phyloP scores from a whole-genome alignment of 2,113 vertebrate species.

The Amazona guildingii region DNA sequence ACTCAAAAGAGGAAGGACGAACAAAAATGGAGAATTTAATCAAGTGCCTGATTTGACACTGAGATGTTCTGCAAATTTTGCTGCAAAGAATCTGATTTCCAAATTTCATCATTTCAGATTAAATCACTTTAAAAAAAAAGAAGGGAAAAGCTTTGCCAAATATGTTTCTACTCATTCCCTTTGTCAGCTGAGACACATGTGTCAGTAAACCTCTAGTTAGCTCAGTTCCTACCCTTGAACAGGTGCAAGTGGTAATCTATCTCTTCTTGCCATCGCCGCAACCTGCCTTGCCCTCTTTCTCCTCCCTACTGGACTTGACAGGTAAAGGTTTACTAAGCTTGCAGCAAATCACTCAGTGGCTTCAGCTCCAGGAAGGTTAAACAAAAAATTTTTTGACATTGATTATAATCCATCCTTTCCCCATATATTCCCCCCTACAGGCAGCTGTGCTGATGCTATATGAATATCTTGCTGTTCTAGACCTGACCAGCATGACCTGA shows the following conservation, averaged over 20 bases:
- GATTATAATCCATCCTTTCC: not conserved
- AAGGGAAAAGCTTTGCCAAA: not conserved
- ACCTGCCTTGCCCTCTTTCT: not conserved
- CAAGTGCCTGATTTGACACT: not conserved
- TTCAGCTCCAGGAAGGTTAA: not conserved
- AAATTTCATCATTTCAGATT: not conserved
- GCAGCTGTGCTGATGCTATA: not conserved
- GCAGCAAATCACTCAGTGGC: not conserved
- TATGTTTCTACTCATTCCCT: not conserved
- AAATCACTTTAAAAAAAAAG: not conserved
- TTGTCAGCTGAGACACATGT: not conserved
- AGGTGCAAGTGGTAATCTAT: not conserved
- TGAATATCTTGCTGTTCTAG: not conserved
- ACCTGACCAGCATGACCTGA: not conserved
- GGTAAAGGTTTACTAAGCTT: not conserved
- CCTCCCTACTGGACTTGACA: not conserved
- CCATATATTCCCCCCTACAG: not conserved
- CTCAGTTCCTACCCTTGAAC: not conserved
- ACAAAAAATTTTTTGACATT: not conserved
- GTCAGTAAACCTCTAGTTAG: not conserved
- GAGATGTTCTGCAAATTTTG: not conserved
- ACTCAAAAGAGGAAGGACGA: not conserved
- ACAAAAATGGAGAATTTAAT: not conserved
- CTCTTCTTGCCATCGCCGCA: not conserved
- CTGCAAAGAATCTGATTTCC: not conserved